Evolutionary conservation across 2,797 vertebrate genomes (phyloP).

Genomic region (Schizopygopsis malacanthus): DNA sequence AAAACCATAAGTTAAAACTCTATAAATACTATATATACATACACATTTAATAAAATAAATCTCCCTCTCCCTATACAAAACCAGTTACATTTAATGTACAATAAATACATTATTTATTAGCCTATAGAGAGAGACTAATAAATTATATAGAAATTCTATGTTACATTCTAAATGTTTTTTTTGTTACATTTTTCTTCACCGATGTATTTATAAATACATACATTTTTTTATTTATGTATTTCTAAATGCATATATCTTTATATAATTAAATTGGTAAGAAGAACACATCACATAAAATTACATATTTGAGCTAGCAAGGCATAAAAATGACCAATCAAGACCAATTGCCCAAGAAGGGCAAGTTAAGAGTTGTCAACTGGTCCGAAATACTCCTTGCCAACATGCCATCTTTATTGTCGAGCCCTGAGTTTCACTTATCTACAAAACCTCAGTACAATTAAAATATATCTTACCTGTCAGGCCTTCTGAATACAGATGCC

Average conservation of each 20-base stretch:
- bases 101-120: too few species aligned
- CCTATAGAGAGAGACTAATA: too few species aligned
- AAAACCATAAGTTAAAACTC: too few species aligned
- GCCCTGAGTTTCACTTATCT: background rate
- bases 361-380: background rate
- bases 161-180: too few species aligned
- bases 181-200: too few species aligned
- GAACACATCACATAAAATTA: background rate
- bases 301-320: background rate
- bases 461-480: constrained; percentile 51
- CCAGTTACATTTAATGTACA: too few species aligned
- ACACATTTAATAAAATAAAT: too few species aligned
- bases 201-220: too few species aligned
- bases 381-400: background rate
- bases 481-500: constrained; percentile 3
- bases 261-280: background rate
- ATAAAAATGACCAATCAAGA: background rate
- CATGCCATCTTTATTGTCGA: background rate
- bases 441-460: background rate
- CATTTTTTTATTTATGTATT: background rate
- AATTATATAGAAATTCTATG: too few species aligned
- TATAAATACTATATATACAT: background rate
- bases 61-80: too few species aligned
- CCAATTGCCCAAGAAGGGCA: background rate
- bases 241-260: background rate